phyloP scores from a whole-genome alignment of 2,888 invertebrate species.

The Polydrusus tereticollis region DNA sequence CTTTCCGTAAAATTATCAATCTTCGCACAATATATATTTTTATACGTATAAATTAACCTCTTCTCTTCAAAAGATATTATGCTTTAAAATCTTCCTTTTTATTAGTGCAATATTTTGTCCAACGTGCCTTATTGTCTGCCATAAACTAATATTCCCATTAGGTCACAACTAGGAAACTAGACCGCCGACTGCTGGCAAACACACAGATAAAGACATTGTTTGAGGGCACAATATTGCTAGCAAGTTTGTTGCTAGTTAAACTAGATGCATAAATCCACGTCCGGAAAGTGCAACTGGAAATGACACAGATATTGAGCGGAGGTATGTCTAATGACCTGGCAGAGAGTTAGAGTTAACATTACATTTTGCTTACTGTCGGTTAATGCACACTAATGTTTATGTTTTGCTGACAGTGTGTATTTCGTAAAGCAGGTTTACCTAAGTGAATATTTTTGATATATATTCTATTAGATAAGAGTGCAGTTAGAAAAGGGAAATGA shows the following conservation, averaged over 20 bases:
- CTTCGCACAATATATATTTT: too few relatives aligned
- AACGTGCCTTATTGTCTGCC: too few relatives aligned
- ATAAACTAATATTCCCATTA: neutral
- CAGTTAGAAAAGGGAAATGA: too few relatives aligned
- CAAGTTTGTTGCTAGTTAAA: neutral
- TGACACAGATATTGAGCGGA: constrained; percentile 1
- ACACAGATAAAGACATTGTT: neutral
- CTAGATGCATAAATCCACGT: neutral
- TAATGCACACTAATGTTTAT: neutral
- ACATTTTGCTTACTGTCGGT: neutral
- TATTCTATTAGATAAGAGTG: too few relatives aligned
- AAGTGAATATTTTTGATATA: too few relatives aligned
- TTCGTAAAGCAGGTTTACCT: too few relatives aligned
- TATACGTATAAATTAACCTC: too few relatives aligned
- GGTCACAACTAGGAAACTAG: neutral
- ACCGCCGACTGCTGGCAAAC: neutral
- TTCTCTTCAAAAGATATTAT: too few relatives aligned
- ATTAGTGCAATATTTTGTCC: too few relatives aligned
- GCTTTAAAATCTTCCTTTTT: too few relatives aligned
- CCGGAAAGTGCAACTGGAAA: neutral
- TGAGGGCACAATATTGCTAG: neutral
- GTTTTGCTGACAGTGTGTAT: too few relatives aligned
- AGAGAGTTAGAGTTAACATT: neutral
- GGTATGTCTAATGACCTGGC: constrained; percentile 2
- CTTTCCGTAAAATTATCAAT: too few relatives aligned